Base-by-base conservation (phyloP, 2,113 vertebrate genomes). In the Morphnarchus princeps region DNA sequence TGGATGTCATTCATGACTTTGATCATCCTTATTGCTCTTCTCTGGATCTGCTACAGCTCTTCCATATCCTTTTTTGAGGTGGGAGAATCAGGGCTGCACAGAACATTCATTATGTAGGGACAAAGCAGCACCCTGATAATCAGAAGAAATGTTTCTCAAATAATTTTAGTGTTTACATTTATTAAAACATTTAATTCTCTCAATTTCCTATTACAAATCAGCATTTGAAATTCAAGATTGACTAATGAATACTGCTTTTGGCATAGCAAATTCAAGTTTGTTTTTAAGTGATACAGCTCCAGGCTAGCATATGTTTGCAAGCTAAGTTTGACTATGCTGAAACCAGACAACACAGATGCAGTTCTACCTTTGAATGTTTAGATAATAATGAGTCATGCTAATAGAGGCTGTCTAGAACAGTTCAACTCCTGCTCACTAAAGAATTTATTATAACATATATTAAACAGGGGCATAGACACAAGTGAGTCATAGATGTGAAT, bases 271-370 rank as follows among this genome's bases (percentile, higher is more conserved):
- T 93, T 80, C 42, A 59, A 62, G 91, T 78, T 83, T 87, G 70
- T 76, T 95, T 96, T 95, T 55, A 90, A 94, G 63, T 67, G 78
- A 40, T 57, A 55, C n/a, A 83, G 63, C 97, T 96, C 55, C 79
- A 90, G 96, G 91, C 91, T 83, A 86, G 72, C 55, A 59, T 85
- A 50, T 24, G n/a, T 70, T 96, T 97, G 87, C 47, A 77, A 89
- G 74, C 21, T 91, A 34, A 54, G 31, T 86, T 96, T 94, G 71
- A 5, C 87, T 93, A 25, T 83, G 54, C 93, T 95, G 92, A 94
- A 96, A 96, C 89, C 87, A 97, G 93, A 95, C 94, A 93, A 47
- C 36, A n/a, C 8, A 93, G 82, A 96, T 91, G 82, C 92, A 96
- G 96, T 95, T 94, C 85, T 90, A 32, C 92, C 82, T 88, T 78